These are phyloP conservation scores for Myocastor coypus DNA, from an alignment of 2,113 vertebrate genomes.

Conservation along the genomic window DNA sequence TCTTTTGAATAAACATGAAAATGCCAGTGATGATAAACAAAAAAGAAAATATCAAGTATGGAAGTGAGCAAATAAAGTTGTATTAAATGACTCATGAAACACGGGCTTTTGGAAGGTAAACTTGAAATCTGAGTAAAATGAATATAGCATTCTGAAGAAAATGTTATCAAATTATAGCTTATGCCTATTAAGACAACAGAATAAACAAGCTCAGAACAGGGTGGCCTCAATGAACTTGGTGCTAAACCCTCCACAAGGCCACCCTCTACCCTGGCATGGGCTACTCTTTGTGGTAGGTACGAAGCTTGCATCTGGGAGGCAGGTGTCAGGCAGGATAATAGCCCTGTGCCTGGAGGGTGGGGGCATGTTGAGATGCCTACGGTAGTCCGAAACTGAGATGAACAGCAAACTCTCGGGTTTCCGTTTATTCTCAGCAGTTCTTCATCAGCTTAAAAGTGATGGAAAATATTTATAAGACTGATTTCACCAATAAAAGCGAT, in stretches of 20 bases:
- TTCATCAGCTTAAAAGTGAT: not conserved
- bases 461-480: not conserved
- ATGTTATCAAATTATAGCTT: constrained; percentile 29
- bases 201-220: not conserved
- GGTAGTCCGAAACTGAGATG: not conserved
- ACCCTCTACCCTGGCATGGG: not conserved
- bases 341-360: not conserved
- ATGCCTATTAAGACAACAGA: not conserved
- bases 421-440: not conserved
- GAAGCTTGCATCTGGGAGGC: not conserved
- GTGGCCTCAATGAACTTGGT: not conserved
- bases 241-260: not conserved
- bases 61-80: constrained; percentile 36
- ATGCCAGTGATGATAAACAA: constrained; percentile 51
- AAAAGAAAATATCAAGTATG: constrained; percentile 56
- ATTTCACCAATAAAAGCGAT: not conserved
- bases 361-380: not conserved
- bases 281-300: rapidly evolving
- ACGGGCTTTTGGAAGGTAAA: not conserved
- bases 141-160: constrained; percentile 5
- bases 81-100: constrained; percentile 54
- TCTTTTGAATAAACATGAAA: constrained; percentile 71
- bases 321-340: not conserved
- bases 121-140: not conserved
- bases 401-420: not conserved